Percentiles rank a stretch among this genome's conserved stretches.
Conservation (phyloP, 2,888 invertebrate genomes). For the Halictus ligatus region DNA sequence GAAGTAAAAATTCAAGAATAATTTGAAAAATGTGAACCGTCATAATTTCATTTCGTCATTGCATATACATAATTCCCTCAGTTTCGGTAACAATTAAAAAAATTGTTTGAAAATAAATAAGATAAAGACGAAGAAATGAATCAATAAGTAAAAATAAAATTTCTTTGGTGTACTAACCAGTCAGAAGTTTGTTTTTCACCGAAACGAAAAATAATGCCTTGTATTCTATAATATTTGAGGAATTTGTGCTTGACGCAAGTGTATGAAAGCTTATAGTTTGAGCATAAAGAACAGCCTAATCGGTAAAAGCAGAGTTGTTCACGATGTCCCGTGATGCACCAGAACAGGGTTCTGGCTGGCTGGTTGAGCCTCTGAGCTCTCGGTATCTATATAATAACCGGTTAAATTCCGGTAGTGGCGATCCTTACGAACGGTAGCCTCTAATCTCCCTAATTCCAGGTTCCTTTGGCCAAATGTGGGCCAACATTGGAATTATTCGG, state of each 20-base stretch:
- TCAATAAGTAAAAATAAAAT: no score
- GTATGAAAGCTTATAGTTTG: not conserved
- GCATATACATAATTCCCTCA: not conserved
- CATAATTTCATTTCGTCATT: no score
- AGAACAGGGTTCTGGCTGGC: not conserved
- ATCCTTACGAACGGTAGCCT: conserved; percentile 84
- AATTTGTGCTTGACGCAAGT: no score
- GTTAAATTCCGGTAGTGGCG: conserved; percentile 84
- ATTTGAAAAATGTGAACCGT: not conserved
- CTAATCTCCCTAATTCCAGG: conserved; percentile 84
- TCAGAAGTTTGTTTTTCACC: no score
- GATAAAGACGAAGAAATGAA: not conserved
- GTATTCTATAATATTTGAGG: no score
- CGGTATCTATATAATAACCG: conserved; percentile 82
- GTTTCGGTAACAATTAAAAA: not conserved
- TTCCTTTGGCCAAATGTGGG: conserved; percentile 78
- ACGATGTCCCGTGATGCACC: not conserved
- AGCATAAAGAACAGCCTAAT: not conserved
- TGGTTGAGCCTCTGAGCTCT: conserved; percentile 34
- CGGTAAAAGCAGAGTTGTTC: not conserved
- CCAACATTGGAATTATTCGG: conserved; percentile 83
- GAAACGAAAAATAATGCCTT: no score
- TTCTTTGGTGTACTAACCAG: no score
- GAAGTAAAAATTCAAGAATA: no score
- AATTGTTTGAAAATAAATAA: not conserved